Evolutionary conservation across 2,888 invertebrate genomes (phyloP), one percentile per base, ranked within the genome.

Genomic region (Trissoscelio sp.): DNA sequence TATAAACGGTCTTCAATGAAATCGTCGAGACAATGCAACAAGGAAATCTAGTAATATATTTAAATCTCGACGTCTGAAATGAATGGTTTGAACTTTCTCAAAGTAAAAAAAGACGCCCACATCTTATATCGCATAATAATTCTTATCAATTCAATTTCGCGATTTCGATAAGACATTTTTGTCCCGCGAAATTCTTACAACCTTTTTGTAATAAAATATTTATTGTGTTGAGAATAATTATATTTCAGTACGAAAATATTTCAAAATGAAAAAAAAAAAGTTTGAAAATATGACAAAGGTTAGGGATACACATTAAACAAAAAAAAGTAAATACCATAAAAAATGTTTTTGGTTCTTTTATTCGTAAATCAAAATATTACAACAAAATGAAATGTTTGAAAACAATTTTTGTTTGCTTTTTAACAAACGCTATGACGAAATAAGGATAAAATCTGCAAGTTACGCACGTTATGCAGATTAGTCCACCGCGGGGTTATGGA

Each of bases 121-220:
- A 44, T 44, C 34, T 57, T n/a, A n/a, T 69, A 69, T 57, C 69
- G 34, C 57, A 69, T 57, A 44, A 69, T 44, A 34, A 46, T n/a
- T 57, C 69, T 69, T 69, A 69, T 69, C 69, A 44, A 69, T 69
- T 69, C 69, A 69, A 69, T 57, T 69, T 39, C 53, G 16, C 42
- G 28, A 69, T 46, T 57, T 9, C 42, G 55, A 55, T 42, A 55
- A 44, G 22, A 18, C 12, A 37, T 24, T 34, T 51, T 66, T 66
- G 31, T 31, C 11, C 46, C 18, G 18, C 1, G 28, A 18, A 62
- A 53, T 31, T 53, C 31, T 28, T 53, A 31, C 7, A 1, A 3
- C 14, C 31, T 31, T 18, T 3, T 53, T 53, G 31, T 3, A 31
- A n/a, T n/a, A 1, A 31, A 9, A 31, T 3, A 31, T 31, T 31